Base-by-base conservation (phyloP, 2,888 invertebrate species). In the Fabriciana adippe region DNA sequence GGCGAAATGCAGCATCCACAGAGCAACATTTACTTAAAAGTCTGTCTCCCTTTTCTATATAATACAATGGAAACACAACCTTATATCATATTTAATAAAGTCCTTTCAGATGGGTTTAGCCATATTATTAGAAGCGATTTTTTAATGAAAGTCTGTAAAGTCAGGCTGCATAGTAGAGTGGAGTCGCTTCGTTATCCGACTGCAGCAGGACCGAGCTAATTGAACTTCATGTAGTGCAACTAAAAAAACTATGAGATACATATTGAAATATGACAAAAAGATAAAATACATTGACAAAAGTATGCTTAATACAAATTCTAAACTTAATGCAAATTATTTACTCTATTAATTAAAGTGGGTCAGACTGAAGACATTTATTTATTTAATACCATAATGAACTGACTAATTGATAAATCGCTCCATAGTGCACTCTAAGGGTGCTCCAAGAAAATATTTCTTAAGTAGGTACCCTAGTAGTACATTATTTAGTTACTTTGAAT, bases 1-100 rank as follows among this genome's bases (percentile, higher is more conserved):
- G 71, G 71, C 71, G 63, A 76, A 75, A 77, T 74, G 74, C 75
- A 75, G 72, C 73, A 75, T 75, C 74, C 73, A 73, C 73, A 73
- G 73, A 72, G 67, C 64, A 74, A 73, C 67, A 69, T 74, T 73
- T 74, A 75, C 71, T 73, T 73, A 71, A 75, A 74, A 73, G 60
- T 69, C 72, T 63, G 55, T 65, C 66, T 67, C 57, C 69, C 55
- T 65, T 67, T 65, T 56, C n/a, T 45, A 54, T 35, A 65, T 41
- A 2, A 13, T 41, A 16, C 60, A 64, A 47, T 35, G 56, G 18
- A 70, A 59, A 69, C 26, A 65, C 50, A 51, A 69, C 74, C 65
- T 70, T 75, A 73, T 21, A 1, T 0, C 15, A 6, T 35, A 0
- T 0, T 15, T 0, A 1, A 45, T 72, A 74, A 47, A 66, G 47